Base-by-base conservation (phyloP, 2,888 invertebrate genomes). In the Drosophila putrida region DNA sequence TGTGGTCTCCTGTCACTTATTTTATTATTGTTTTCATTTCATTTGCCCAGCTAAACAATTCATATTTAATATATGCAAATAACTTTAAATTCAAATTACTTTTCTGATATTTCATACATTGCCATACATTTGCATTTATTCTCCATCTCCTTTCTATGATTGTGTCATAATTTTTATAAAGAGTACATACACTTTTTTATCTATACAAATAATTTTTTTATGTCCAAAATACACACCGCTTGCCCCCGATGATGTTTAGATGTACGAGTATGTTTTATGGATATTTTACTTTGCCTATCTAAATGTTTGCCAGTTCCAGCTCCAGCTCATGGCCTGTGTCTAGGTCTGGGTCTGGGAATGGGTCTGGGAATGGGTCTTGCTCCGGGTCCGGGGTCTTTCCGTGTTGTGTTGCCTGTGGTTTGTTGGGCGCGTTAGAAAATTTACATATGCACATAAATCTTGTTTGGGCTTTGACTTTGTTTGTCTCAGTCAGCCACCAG, bases 401-500 rank as follows among this genome's bases (percentile, higher is more conserved):
- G 33, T 36, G 35, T 53, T 61, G 35, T 75, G 55, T 70, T 67
- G 76, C 67, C 68, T 87, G 82, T 67, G 81, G 87, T 87, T 87
- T 70, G 59, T 43, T 41, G 67, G 53, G 54, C 60, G 78, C 68
- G 75, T 72, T 75, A 72, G 70, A 67, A 76, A 84, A 83, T 84
- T 87, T 87, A 84, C 83, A 84, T 84, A 87, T 87, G 82, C 66
- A 80, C 88, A 84, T 84, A 84, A 84, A 87, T 84, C 83, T 84
- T 87, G 80, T 84, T 84, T 84, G 74, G 85, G 82, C 71, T 87
- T 78, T 75, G 79, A 75, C 66, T 82, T 71, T 77, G 82, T 81
- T 82, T 80, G 79, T 64, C 63, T 59, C 53, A 33, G 59, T 8
- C 50, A 31, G 33, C n/a, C 38, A 63, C 36, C 49, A 54, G 41